These are phyloP conservation scores for Trachelus troglodyta DNA, from an alignment of 2,888 invertebrate species.

Conservation along the genomic window DNA sequence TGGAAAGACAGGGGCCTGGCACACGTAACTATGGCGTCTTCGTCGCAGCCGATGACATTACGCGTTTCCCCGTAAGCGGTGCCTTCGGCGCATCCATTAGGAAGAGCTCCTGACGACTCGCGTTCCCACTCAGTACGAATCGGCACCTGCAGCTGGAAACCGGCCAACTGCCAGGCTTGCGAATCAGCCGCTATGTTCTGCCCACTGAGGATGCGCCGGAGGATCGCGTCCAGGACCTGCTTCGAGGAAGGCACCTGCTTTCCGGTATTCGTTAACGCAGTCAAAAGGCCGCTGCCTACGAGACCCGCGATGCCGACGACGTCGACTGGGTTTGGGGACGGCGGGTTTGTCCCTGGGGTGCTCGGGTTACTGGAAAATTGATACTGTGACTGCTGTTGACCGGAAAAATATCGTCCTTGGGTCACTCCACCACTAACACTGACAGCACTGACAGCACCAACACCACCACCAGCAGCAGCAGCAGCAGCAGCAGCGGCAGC, in stretches of 20 bases:
- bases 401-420: too few species aligned
- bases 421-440: too few species aligned
- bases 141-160: too few species aligned
- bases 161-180: slow-evolving; percentile 14
- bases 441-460: too few species aligned
- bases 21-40: slow-evolving; percentile 39
- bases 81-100: neutral
- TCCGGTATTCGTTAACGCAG: neutral
- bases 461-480: too few species aligned
- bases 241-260: slow-evolving; percentile 23
- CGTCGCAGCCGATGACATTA: neutral
- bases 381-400: too few species aligned
- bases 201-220: slow-evolving; percentile 31
- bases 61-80: neutral
- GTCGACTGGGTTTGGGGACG: too few species aligned
- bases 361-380: too few species aligned
- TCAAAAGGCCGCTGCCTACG: slow-evolving; percentile 2
- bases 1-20: slow-evolving; percentile 61
- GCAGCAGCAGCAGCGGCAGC: too few species aligned
- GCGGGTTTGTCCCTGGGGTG: too few species aligned
- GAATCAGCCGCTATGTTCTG: slow-evolving; percentile 28
- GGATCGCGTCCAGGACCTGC: slow-evolving; percentile 17
- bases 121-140: too few species aligned
- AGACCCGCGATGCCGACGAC: slow-evolving; percentile 2
- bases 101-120: too few species aligned